Evolutionary conservation across 2,888 invertebrate genomes (phyloP).

Genomic region (Cephus rjabovi): DNA sequence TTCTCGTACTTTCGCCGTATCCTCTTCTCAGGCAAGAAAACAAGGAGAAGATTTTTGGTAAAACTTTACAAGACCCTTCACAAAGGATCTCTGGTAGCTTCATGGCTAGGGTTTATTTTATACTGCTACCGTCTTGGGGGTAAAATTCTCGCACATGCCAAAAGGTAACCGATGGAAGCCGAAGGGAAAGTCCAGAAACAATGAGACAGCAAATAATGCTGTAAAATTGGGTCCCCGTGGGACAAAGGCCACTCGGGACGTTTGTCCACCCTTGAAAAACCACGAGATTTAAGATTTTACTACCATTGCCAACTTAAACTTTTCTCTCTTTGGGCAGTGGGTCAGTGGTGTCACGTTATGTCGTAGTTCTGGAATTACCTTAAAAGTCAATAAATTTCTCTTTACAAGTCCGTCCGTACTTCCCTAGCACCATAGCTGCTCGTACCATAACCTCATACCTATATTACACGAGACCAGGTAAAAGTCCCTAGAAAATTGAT

Average conservation of each 20-base stretch:
- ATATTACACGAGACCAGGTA: not conserved
- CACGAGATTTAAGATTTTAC: not conserved
- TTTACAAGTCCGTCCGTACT: not conserved
- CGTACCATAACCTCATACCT: not conserved
- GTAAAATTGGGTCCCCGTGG: conserved; percentile 25
- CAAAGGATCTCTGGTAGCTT: not conserved
- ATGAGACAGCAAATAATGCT: conserved; percentile 21
- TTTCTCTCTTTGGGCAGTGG: conserved; percentile 31
- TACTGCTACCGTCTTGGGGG: not conserved
- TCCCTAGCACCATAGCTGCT: not conserved
- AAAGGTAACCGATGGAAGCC: not conserved
- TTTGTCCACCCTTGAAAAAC: not conserved
- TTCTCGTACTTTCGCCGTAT: not conserved
- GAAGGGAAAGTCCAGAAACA: conserved; percentile 4
- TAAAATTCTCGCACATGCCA: not conserved
- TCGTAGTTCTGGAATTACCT: not conserved
- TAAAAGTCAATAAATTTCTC: not conserved
- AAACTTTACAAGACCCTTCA: not conserved
- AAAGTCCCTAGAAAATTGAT: not conserved
- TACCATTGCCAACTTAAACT: conserved; percentile 10
- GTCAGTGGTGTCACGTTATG: conserved; percentile 26
- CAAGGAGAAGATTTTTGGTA: not conserved
- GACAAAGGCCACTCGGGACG: not conserved
- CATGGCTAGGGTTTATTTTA: not conserved
- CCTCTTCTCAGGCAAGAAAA: not conserved